Base-by-base conservation (phyloP, 2,888 invertebrate species). In the Linnaemya tessellans region DNA sequence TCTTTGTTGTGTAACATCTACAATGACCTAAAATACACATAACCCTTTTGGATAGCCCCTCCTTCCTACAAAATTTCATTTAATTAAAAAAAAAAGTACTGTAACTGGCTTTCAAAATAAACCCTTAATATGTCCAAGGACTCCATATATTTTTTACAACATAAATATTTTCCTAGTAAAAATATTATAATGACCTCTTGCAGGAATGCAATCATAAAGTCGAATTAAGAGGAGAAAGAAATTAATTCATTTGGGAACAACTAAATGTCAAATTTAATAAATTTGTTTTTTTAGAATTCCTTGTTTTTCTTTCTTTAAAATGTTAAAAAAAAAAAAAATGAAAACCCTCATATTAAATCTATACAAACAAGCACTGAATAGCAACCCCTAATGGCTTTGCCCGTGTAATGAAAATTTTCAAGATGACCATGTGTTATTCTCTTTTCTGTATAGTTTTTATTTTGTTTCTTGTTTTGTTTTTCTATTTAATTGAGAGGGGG, bases 371-470 rank as follows among this genome's bases (percentile, higher is more conserved):
- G 38, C 8, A 65, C 46, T 20, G 38, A 15, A 67, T 65, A 75
- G 15, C 78, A 70, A 81, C 80, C 80, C 80, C 71, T 81, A 35
- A 22, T 65, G 25, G 41, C 18, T 41, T 41, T 15, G n/a, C 15
- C 41, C 54, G 10, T 78, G 49, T 38, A 68, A 60, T 41, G 11
- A 41, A 68, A 20, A 60, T 60, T 67, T 49, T 67, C 13, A 22
- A 71, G 84, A 80, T 88, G 87, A 88, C 88, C 88, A 88, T 88
- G 88, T 88, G 88, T 87, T 88, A 87, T 87, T 82, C 64, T 68
- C 67, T 64, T 56, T 62, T 65, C 41, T 13, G 3, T 20, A 30
- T 30, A 30, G 30, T 56, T 30, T 68, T 43, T 20, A 35, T 11
- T 43, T 41, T n/a, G n/a, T n/a, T n/a, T n/a, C n/a, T n/a, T n/a